These are phyloP conservation scores for Proteles cristata DNA, from an alignment of 2,113 vertebrate species.

Conservation along the genomic window DNA sequence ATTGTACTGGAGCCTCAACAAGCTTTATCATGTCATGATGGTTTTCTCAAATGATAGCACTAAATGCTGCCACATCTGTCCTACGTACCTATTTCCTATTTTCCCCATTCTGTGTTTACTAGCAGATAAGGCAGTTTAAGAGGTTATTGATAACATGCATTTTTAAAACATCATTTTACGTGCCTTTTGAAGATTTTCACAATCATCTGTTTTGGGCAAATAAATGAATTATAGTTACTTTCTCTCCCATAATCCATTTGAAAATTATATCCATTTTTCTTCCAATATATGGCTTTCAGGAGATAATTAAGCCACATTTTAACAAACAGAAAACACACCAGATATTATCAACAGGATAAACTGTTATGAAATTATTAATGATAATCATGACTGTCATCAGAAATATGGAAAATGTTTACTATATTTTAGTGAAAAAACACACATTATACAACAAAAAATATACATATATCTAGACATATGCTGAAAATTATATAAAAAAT, in stretches of 20 bases:
- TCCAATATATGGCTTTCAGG: background rate
- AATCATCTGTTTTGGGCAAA: slow-evolving; percentile 6
- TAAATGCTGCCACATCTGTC: background rate
- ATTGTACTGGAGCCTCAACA: background rate
- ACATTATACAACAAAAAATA: slow-evolving; percentile 7
- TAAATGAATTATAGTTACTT: background rate
- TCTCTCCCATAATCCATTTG: background rate
- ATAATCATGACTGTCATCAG: background rate
- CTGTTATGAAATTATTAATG: background rate
- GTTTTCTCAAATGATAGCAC: background rate
- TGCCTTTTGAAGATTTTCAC: slow-evolving; percentile 56
- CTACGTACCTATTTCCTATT: background rate
- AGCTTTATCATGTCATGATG: background rate
- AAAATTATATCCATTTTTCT: slow-evolving; percentile 50
- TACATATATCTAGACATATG: background rate
- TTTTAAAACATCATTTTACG: slow-evolving; percentile 29
- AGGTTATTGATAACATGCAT: slow-evolving; percentile 13
- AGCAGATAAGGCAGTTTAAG: slow-evolving; percentile 38
- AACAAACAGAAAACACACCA: slow-evolving; percentile 36
- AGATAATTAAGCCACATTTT: slow-evolving; percentile 58
- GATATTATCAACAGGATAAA: background rate
- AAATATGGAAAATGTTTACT: slow-evolving; percentile 45
- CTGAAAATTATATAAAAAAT: background rate
- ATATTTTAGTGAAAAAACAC: slow-evolving; percentile 15
- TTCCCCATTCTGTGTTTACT: background rate